Conservation (phyloP, 2,888 invertebrate genomes). For the Drosophila mimetica region DNA sequence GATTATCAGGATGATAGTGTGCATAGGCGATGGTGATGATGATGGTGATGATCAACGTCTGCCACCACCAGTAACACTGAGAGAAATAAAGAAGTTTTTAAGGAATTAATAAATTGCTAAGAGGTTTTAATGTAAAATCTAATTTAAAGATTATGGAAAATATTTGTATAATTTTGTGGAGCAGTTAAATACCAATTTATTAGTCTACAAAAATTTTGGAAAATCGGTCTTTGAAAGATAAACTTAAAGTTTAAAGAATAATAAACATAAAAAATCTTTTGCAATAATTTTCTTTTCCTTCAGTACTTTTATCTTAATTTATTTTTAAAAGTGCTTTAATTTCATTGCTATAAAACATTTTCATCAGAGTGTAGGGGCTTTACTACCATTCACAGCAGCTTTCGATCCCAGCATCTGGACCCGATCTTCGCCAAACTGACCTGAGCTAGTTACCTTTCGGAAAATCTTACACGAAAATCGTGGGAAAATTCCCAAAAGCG, state of each 20-base stretch:
- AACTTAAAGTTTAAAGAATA: too few species aligned
- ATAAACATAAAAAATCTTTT: not conserved
- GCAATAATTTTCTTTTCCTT: not conserved
- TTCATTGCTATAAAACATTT: not conserved
- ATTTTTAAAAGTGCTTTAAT: not conserved
- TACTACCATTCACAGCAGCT: conserved; percentile 39
- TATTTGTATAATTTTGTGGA: too few species aligned
- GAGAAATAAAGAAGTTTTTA: not conserved
- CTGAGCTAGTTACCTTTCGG: conserved; percentile 48
- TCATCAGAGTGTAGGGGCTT: conserved; percentile 26
- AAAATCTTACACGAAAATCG: conserved; percentile 73
- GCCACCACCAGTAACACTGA: conserved; percentile 20
- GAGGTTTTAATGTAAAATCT: too few species aligned
- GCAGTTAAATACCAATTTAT: too few species aligned
- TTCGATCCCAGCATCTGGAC: conserved; percentile 47
- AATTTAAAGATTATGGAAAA: too few species aligned
- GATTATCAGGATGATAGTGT: conserved; percentile 52
- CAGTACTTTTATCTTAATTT: not conserved
- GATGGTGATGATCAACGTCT: conserved; percentile 25
- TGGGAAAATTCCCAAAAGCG: conserved; percentile 78
- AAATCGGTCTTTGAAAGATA: too few species aligned
- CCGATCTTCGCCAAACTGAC: conserved; percentile 24
- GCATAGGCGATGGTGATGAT: conserved; percentile 17
- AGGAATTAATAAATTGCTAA: too few species aligned
- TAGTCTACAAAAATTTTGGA: too few species aligned